Conservation (phyloP, 2,797 vertebrate species). For the Garrulus glandarius region DNA sequence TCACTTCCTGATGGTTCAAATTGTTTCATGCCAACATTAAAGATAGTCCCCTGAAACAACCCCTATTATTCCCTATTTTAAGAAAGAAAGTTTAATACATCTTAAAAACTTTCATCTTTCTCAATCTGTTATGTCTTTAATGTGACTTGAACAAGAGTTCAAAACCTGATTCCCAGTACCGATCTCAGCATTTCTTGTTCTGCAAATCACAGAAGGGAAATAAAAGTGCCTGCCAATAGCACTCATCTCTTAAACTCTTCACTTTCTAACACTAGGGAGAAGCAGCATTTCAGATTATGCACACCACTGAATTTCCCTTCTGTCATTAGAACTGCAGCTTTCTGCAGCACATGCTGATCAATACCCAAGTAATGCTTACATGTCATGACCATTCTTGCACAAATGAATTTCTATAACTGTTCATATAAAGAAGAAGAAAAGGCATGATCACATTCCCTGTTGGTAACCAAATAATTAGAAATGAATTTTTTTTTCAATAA, state of each 20-base stretch:
- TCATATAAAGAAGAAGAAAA: neutral
- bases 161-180: neutral
- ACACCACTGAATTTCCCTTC: neutral
- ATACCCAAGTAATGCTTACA: fast-evolving
- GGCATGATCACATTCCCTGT: neutral
- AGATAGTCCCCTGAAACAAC: neutral
- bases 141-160: neutral
- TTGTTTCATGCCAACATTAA: neutral
- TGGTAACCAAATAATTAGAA: neutral
- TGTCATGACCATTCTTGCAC: neutral
- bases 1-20: neutral
- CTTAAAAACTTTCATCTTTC: neutral
- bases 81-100: neutral
- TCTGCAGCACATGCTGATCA: neutral
- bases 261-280: neutral
- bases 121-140: neutral
- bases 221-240: neutral
- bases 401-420: neutral
- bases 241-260: neutral
- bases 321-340: neutral
- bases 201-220: neutral
- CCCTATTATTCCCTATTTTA: neutral
- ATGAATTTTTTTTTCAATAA: neutral
- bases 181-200: neutral
- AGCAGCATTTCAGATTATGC: neutral